A percentile compares a stretch with the other conserved stretches of the same genome.
These are phyloP conservation scores for Eupelmus urozonus DNA, from an alignment of 2,888 invertebrate genomes.

Conservation along the genomic window DNA sequence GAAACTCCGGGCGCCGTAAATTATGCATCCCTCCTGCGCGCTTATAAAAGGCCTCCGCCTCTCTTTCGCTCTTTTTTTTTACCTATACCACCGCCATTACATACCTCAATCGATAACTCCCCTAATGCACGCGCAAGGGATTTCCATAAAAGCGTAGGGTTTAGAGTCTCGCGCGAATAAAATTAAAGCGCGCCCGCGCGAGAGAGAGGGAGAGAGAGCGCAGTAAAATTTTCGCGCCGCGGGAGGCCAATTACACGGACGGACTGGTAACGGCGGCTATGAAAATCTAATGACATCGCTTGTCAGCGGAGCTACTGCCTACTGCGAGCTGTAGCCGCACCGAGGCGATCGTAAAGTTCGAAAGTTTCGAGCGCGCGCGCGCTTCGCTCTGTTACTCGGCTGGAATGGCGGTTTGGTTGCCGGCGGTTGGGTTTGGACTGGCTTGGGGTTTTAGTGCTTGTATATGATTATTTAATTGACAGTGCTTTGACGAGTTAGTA, in stretches of 20 bases:
- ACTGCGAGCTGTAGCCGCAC: neutral
- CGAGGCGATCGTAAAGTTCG: constrained; percentile 22
- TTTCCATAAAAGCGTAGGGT: constrained; percentile 50
- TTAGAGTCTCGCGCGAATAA: constrained; percentile 16
- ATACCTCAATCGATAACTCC: constrained; percentile 10
- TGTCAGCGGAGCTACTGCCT: constrained; percentile 50
- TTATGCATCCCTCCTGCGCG: constrained; percentile 5
- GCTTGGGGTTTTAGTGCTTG: too few species aligned
- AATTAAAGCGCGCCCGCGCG: constrained; percentile 29
- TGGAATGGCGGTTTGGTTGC: too few species aligned
- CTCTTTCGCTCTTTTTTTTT: constrained; percentile 5
- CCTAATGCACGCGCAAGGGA: neutral
- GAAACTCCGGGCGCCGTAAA: constrained; percentile 19
- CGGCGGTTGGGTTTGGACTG: too few species aligned
- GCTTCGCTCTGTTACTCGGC: too few species aligned
- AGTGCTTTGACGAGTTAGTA: too few species aligned
- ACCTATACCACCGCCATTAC: neutral
- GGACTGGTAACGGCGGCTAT: constrained; percentile 69
- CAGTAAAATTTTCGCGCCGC: constrained; percentile 61
- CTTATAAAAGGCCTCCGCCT: neutral
- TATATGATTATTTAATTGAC: too few species aligned
- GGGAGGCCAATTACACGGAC: constrained; percentile 71
- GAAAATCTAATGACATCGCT: constrained; percentile 73
- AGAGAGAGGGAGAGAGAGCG: neutral
- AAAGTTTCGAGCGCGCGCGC: neutral